Conservation (phyloP, 2,888 invertebrate genomes). For the Meganola albula region DNA sequence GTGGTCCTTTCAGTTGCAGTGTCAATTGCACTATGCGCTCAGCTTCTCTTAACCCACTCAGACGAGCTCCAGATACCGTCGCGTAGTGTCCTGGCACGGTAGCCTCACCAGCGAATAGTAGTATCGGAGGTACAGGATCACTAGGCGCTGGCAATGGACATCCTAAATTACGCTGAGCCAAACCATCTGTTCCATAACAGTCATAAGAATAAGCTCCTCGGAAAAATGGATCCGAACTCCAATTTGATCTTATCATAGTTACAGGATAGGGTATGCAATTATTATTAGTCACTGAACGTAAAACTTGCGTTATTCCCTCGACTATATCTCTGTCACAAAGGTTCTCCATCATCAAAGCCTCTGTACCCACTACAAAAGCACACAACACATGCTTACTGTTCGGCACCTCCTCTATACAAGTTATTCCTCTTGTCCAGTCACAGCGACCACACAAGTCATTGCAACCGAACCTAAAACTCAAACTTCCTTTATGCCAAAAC, state of each 20-base stretch:
- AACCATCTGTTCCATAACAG: conserved; percentile 51
- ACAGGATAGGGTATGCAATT: conserved; percentile 81
- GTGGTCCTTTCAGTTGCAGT: conserved; percentile 64
- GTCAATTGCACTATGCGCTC: conserved; percentile 83
- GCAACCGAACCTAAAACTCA: conserved; percentile 80
- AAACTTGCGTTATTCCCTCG: conserved; percentile 79
- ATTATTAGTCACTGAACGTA: conserved; percentile 80
- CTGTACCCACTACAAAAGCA: conserved; percentile 82
- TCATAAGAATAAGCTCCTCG: conserved; percentile 83
- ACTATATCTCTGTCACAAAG: conserved; percentile 82
- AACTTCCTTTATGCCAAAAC: conserved; percentile 81
- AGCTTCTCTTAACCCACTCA: conserved; percentile 88
- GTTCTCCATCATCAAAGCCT: conserved; percentile 81
- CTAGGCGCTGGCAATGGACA: conserved; percentile 81
- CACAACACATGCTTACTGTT: conserved; percentile 84
- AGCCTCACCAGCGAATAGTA: conserved; percentile 90
- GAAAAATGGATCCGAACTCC: conserved; percentile 85
- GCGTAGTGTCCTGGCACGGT: conserved; percentile 84
- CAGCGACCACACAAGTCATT: conserved; percentile 71
- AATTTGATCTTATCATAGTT: conserved; percentile 81
- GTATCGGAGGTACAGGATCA: conserved; percentile 80
- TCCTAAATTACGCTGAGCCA: conserved; percentile 71
- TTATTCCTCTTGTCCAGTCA: conserved; percentile 85
- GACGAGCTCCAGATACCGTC: conserved; percentile 86
- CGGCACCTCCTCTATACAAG: conserved; percentile 81